These are phyloP conservation scores for Microctenopoma stevenorrisi DNA, from an alignment of 2,797 vertebrate species.

Conservation along the genomic window DNA sequence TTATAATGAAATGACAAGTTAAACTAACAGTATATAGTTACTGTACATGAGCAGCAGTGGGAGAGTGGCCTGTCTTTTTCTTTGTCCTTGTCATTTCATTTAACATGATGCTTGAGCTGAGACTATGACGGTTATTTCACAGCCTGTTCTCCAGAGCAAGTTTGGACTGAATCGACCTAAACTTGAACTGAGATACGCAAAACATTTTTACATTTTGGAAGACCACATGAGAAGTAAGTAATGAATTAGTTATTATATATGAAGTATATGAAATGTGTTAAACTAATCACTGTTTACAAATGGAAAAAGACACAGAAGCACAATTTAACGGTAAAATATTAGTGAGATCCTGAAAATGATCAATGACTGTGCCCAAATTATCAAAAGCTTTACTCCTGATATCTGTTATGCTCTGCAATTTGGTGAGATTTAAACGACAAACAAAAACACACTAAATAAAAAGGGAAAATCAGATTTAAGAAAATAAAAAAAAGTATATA, in stretches of 20 bases:
- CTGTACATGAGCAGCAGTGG: not conserved
- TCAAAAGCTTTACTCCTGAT: not conserved
- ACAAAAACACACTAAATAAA: constrained; percentile 14
- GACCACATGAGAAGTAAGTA: not conserved
- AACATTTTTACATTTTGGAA: not conserved
- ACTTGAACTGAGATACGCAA: not conserved
- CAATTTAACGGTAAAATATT: not conserved
- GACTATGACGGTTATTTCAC: not conserved
- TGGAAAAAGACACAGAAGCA: not conserved
- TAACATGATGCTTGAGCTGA: not conserved
- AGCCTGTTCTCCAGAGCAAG: no score
- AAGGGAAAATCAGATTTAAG: constrained; percentile 13
- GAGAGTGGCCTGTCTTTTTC: not conserved
- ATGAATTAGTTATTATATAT: no score
- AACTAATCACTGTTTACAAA: not conserved
- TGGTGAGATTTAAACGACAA: constrained; percentile 15
- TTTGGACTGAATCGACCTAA: no score
- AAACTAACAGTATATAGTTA: not conserved
- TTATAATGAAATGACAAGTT: not conserved
- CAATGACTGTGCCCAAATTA: not conserved
- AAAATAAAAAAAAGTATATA: constrained; percentile 33
- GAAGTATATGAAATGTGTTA: not conserved
- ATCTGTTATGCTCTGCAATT: constrained; percentile 16
- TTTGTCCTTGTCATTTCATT: not conserved
- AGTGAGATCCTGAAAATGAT: not conserved